Conservation (phyloP, 2,113 vertebrate species). For the Bungarus multicinctus region DNA sequence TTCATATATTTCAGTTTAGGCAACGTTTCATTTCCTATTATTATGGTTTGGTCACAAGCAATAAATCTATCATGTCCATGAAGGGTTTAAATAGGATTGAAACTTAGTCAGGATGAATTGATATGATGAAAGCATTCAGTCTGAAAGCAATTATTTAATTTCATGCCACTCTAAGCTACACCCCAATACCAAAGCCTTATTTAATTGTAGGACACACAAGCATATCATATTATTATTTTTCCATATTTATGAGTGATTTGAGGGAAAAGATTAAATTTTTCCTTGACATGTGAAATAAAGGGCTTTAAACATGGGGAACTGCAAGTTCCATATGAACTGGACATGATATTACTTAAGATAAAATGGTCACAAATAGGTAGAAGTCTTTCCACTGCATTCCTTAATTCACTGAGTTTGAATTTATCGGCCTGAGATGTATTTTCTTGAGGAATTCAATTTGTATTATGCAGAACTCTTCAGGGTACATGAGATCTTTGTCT, state of each 20-base stretch:
- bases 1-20: not conserved
- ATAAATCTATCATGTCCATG: no score
- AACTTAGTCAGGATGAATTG: no score
- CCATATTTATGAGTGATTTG: not conserved
- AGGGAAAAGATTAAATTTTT: not conserved
- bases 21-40: no score
- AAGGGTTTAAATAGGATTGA: no score
- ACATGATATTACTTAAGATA: not conserved
- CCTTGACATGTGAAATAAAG: not conserved
- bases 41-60: no score
- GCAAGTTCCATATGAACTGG: not conserved
- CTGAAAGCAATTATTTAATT: not conserved
- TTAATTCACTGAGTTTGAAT: not conserved
- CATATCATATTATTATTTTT: not conserved
- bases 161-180: not conserved
- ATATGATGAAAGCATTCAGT: not conserved
- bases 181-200: not conserved
- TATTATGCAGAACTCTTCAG: not conserved
- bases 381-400: not conserved
- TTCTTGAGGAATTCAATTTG: not conserved
- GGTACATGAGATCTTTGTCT: not conserved
- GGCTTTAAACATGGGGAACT: not conserved
- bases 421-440: not conserved
- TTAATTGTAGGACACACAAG: not conserved
- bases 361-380: not conserved